A percentile compares a stretch with the other conserved stretches of the same genome.
These are phyloP conservation scores for Suricata suricatta DNA, from an alignment of 2,113 vertebrate species.

Conservation along the genomic window DNA sequence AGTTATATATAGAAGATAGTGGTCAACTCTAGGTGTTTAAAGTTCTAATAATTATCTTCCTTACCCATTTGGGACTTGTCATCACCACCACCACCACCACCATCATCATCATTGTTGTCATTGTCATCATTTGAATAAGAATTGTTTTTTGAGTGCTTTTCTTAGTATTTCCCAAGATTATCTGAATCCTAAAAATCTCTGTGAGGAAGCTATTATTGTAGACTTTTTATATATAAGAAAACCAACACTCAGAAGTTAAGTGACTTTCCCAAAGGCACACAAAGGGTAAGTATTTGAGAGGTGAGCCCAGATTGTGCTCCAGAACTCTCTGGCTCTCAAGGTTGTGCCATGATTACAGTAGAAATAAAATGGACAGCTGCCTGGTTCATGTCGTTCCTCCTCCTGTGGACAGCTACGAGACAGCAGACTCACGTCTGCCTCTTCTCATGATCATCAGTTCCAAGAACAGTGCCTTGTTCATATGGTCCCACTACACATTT, in stretches of 20 bases:
- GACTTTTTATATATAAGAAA: not conserved
- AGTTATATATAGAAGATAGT: not conserved
- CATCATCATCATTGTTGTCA: not conserved
- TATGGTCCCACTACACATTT: not conserved
- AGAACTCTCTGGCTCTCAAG: not conserved
- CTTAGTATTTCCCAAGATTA: not conserved
- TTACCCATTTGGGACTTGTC: not conserved
- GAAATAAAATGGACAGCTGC: not conserved
- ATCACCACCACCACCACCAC: not conserved
- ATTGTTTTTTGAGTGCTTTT: not conserved
- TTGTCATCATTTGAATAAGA: not conserved
- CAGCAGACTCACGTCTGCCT: not conserved
- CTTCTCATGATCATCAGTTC: not conserved
- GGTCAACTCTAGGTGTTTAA: not conserved
- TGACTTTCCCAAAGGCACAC: not conserved
- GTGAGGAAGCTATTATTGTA: not conserved
- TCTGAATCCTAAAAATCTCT: not conserved
- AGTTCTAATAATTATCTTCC: not conserved
- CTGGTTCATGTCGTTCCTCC: not conserved
- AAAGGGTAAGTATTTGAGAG: not conserved
- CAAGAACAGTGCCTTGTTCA: not conserved
- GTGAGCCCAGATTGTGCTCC: not conserved
- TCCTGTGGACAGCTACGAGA: not conserved
- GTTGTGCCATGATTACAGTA: not conserved
- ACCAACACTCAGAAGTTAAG: not conserved